A percentile compares a stretch with the other conserved stretches of the same genome.
Conservation (phyloP, 2,888 invertebrate species). For the Leucophenga montana region DNA sequence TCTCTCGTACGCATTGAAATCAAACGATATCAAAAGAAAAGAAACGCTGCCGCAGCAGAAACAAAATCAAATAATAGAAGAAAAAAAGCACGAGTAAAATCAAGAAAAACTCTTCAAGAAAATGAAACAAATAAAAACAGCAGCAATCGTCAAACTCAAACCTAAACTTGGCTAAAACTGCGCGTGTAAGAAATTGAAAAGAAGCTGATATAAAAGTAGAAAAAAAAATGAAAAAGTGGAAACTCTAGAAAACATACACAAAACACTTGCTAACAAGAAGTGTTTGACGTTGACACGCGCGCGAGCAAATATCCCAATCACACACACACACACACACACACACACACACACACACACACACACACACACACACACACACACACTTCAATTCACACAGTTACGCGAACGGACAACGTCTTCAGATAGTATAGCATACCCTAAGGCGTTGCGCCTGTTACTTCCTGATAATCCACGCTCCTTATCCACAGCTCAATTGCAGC, state of each 20-base stretch:
- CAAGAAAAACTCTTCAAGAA: not conserved
- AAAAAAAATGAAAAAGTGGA: constrained; percentile 43
- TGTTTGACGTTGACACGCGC: constrained; percentile 51
- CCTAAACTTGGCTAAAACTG: not conserved
- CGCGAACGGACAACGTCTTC: too few species aligned
- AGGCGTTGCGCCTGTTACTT: not conserved
- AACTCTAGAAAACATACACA: constrained; percentile 40
- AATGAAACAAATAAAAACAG: constrained; percentile 2
- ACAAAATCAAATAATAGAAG: constrained; percentile 2
- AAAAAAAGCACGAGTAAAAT: not conserved
- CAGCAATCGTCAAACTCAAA: not conserved
- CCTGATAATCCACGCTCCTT: not conserved
- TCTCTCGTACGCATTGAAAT: too few species aligned
- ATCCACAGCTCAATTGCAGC: too few species aligned
- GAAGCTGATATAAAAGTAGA: constrained; percentile 19
- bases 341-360: too few species aligned
- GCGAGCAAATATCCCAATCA: constrained; percentile 17
- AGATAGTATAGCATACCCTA: too few species aligned
- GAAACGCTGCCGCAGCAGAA: constrained; percentile 17
- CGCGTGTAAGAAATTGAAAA: constrained; percentile 17
- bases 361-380: constrained; percentile 28
- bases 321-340: constrained; percentile 30
- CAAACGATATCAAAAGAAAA: constrained; percentile 22
- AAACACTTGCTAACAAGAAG: constrained; percentile 57
- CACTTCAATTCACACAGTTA: constrained; percentile 32